Evolutionary conservation across 2,113 vertebrate genomes (phyloP), one percentile per base, ranked within the genome.

Genomic region (Poecilia latipinna): DNA sequence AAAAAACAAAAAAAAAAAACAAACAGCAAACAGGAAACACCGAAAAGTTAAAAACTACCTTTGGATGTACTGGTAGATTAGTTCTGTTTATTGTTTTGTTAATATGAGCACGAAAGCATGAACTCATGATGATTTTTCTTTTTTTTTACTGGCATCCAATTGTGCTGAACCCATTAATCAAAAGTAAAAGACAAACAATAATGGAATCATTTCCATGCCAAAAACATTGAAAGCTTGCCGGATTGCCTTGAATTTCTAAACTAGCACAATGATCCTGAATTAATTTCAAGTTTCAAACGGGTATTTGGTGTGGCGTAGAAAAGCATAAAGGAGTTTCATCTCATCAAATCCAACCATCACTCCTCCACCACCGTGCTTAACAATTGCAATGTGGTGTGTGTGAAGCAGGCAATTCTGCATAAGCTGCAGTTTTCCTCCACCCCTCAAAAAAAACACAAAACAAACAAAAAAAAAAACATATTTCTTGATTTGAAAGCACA

Each of bases 401-500:
- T 1, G 70, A 31, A 48, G 74, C 28, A 63, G 48, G 31, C 54
- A 48, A 22, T 65, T 83, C 28, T 32, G 33, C 70, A 35, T 22
- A 24, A 42, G 29, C 17, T 54, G 28, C 19, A 33, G 22, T 44
- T 4, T 39, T 19, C 61, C 61, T 42, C 57, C 62, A 17, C 10
- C 35, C 29, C 29, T 26, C 29, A 2, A 29, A 29, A 29, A 29
- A 29, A 29, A 29, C 35, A 2, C 8, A 29, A 73, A 15, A 31
- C 31, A 31, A 48, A 39, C 7, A 42, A 28, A 35, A 29, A 73
- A 15, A 31, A 44, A 31, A 48, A 39, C 12, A 42, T 1, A 5
- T 29, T 44, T n/a, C 35, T 37, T 37, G 35, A 37, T 37, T 37
- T 11, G 19, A 61, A 72, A 72, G 7, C 33, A 35, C 57, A 15